Base-by-base conservation (phyloP, 2,888 invertebrate genomes). In the Melipona bicolor region DNA sequence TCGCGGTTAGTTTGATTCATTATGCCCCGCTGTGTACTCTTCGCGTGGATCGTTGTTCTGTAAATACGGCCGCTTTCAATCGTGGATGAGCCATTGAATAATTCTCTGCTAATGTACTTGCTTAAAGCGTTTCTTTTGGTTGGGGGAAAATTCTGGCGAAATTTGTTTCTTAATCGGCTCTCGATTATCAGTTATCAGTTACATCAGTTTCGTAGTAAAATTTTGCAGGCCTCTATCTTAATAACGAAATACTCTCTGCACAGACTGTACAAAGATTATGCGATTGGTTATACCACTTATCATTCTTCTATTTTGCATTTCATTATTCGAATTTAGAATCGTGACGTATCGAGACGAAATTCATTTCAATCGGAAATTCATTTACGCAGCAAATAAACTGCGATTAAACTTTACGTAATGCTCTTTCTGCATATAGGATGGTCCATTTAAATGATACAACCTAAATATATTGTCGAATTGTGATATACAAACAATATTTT, bases 1-100 rank as follows among this genome's bases (percentile, higher is more conserved):
- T 82, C 70, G 36, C 43, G 65, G 77, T 77, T 65, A 69, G 56
- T 50, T 62, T 50, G 76, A 79, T 69, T 83, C 77, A 69, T 83
- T 77, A 56, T 43, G 52, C 56, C 15, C 2, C 27, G 6, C 21
- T 43, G 27, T 62, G 54, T 61, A 56, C 36, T 19, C n/a, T 19
- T 70, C 54, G 11, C 59, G 13, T 27, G 15, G n/a, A 49, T 71
- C 67, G 54, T 68, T 75, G 75, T 56, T 83, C 56, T 69, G 61
- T 59, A 76, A 81, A 76, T 76, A 83, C 21, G 9, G 11, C 21
- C 17, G 36, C 27, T 24, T 76, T 76, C 68, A 62, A 64, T 61
- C 27, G 19, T 27, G 27, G 2, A 68, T 17, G 27, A 24, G 21
- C 17, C 6, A 50, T 27, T 65, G 32, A 69, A 73, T 5, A 24